Evolutionary conservation across 2,888 invertebrate species (phyloP).

Genomic region (Monochamus alternatus): DNA sequence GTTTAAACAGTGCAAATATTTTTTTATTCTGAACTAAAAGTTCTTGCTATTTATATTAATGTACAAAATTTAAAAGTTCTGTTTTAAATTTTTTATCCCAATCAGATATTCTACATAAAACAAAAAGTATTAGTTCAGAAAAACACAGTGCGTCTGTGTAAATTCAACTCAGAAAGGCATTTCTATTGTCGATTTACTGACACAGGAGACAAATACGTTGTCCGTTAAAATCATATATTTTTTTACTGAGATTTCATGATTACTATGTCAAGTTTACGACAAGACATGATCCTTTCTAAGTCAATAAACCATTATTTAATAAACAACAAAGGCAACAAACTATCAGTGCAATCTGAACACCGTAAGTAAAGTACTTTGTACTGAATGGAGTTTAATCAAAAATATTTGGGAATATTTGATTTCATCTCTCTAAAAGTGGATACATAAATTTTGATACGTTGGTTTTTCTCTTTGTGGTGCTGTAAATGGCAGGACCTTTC

Average conservation of each 20-base stretch:
- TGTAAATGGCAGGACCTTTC: too few species aligned
- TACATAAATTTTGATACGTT: too few species aligned
- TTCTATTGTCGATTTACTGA: too few species aligned
- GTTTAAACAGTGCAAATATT: conserved; percentile 10
- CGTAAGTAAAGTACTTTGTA: not conserved
- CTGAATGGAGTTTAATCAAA: not conserved
- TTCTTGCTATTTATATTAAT: not conserved
- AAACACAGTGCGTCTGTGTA: not conserved
- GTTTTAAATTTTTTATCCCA: not conserved
- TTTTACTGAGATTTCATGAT: too few species aligned
- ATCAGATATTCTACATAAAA: not conserved
- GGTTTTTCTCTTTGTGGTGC: too few species aligned
- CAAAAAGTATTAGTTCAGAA: not conserved
- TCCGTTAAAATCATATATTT: too few species aligned
- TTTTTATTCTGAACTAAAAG: conserved; percentile 17
- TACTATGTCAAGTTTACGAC: too few species aligned
- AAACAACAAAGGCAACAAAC: not conserved
- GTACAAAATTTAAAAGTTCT: not conserved
- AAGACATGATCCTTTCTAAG: not conserved
- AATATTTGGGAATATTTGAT: not conserved
- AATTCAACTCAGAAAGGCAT: not conserved
- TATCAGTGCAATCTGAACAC: not conserved
- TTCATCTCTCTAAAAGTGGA: not conserved
- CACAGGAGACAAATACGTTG: too few species aligned
- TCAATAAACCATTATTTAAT: not conserved